phyloP scores from a whole-genome alignment of 2,113 vertebrate genomes.

The Poecilia latipinna region DNA sequence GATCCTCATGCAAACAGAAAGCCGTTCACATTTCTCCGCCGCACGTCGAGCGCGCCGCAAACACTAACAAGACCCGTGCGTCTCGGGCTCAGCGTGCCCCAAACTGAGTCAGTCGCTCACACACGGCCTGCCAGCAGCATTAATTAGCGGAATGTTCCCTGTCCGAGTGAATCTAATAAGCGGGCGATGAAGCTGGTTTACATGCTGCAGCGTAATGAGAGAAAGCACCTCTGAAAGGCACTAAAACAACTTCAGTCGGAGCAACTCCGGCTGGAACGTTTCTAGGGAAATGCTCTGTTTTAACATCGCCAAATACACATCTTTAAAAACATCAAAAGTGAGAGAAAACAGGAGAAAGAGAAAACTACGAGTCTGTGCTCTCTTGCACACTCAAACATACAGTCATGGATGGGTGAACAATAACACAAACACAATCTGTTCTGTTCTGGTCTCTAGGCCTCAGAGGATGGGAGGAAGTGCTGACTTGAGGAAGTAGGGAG shows the following conservation, averaged over 20 bases:
- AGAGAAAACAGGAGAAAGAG: neutral
- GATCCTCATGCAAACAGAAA: slow-evolving; percentile 31
- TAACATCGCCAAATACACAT: slow-evolving; percentile 8
- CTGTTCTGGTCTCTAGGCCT: slow-evolving; percentile 39
- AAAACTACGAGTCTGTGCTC: slow-evolving; percentile 3
- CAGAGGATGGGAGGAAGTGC: slow-evolving; percentile 9
- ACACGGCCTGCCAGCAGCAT: slow-evolving; percentile 54
- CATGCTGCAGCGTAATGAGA: slow-evolving; percentile 51
- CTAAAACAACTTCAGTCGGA: slow-evolving; percentile 32
- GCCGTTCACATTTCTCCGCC: slow-evolving; percentile 48
- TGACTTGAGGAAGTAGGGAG: slow-evolving; percentile 14
- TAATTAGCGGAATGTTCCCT: slow-evolving; percentile 70
- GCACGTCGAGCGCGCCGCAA: slow-evolving; percentile 17
- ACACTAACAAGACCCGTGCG: slow-evolving; percentile 35
- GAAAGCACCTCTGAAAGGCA: slow-evolving; percentile 49
- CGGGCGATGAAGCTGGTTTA: slow-evolving; percentile 49
- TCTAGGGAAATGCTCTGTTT: slow-evolving; percentile 21
- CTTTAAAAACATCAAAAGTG: neutral
- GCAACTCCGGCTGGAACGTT: slow-evolving; percentile 49
- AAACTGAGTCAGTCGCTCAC: slow-evolving; percentile 22
- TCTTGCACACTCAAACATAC: slow-evolving; percentile 3
- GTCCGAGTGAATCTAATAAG: slow-evolving; percentile 64
- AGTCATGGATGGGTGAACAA: slow-evolving; percentile 26
- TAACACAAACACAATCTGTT: slow-evolving; percentile 45
- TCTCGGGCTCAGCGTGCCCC: slow-evolving; percentile 17